These are phyloP conservation scores for Cromileptes altivelis DNA, from an alignment of 2,113 vertebrate genomes.

Conservation along the genomic window DNA sequence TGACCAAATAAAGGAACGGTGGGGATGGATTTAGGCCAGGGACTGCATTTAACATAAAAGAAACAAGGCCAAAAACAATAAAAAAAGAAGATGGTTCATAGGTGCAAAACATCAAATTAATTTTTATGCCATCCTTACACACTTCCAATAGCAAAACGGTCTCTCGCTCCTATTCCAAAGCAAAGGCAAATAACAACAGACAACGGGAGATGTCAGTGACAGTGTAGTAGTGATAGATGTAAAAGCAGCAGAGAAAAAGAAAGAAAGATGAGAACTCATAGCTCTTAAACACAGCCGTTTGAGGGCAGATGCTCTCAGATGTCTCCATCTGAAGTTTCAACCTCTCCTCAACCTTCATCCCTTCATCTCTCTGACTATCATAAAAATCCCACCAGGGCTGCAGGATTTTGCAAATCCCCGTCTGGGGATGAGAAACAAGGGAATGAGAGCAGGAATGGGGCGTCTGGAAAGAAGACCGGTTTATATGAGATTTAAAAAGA, in stretches of 20 bases:
- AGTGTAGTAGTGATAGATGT: neutral
- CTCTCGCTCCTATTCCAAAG: neutral
- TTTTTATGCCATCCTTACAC: neutral
- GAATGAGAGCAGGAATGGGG: neutral
- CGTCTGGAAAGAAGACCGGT: neutral
- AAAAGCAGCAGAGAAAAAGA: neutral
- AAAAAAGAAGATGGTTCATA: neutral
- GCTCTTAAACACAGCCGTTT: slow-evolving; percentile 4
- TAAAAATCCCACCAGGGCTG: slow-evolving; percentile 31
- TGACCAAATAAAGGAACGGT: slow-evolving; percentile 29
- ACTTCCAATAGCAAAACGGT: neutral
- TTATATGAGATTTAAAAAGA: neutral
- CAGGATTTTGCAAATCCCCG: slow-evolving; percentile 34
- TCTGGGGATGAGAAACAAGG: neutral
- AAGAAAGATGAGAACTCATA: neutral
- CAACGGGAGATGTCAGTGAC: neutral
- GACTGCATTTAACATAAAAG: slow-evolving; percentile 15
- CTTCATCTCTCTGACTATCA: slow-evolving; percentile 11
- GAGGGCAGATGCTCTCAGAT: neutral
- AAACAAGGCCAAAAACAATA: slow-evolving; percentile 8
- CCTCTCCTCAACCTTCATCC: slow-evolving; percentile 1
- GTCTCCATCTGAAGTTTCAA: slow-evolving; percentile 2
- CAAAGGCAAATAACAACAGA: neutral
- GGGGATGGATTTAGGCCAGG: slow-evolving; percentile 16
- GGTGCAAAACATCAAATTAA: neutral